A percentile compares a stretch with the other conserved stretches of the same genome.
Evolutionary conservation across 2,888 invertebrate species (phyloP).

Genomic region (Drosophila mimica): DNA sequence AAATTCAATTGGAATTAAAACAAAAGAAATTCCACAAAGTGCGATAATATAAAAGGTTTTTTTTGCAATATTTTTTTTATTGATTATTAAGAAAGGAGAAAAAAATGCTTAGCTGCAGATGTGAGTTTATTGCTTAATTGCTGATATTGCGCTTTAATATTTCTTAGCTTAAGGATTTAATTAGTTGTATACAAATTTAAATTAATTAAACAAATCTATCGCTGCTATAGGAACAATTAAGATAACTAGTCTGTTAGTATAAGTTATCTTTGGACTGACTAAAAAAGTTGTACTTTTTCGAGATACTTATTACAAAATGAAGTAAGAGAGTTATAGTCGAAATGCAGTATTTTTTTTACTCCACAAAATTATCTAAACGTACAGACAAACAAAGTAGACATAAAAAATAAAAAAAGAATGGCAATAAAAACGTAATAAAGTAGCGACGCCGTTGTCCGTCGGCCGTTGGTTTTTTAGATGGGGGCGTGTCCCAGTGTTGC

Average conservation of each 20-base stretch:
- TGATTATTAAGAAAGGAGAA: not conserved
- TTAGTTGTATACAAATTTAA: not conserved
- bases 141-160: too few relatives aligned
- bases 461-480: slow-evolving; percentile 10
- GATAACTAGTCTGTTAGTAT: not conserved
- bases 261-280: not conserved
- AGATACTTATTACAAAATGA: not conserved
- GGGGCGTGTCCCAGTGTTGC: slow-evolving; percentile 23
- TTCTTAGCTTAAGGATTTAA: not conserved
- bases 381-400: slow-evolving; percentile 39
- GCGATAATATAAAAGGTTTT: not conserved
- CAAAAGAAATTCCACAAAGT: slow-evolving; percentile 6
- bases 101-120: not conserved
- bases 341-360: not conserved
- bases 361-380: slow-evolving; percentile 41
- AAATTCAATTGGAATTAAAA: slow-evolving; percentile 9
- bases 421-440: slow-evolving; percentile 66
- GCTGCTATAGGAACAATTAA: not conserved
- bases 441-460: slow-evolving; percentile 37
- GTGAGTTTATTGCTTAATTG: not conserved
- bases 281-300: not conserved
- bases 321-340: not conserved
- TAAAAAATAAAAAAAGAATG: slow-evolving; percentile 23
- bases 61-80: not conserved
- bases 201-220: not conserved